A percentile compares a stretch with the other conserved stretches of the same genome.
phyloP scores from a whole-genome alignment of 2,113 vertebrate species.

The Myotis lucifugus region DNA sequence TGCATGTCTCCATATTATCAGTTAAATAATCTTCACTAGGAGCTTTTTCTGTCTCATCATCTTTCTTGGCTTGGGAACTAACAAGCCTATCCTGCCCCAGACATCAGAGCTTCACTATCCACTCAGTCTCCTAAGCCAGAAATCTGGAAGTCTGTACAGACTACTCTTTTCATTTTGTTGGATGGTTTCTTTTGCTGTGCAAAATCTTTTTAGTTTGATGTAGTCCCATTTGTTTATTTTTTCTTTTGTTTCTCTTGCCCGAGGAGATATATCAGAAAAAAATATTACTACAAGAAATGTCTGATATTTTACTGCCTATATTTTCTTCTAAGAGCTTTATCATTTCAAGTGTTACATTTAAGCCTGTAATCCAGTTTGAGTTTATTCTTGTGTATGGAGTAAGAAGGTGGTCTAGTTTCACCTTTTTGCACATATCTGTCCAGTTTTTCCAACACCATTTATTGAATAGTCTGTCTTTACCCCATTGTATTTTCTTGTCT shows the following conservation, averaged over 20 bases:
- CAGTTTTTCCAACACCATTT: background rate
- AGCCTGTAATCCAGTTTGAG: background rate
- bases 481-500: background rate
- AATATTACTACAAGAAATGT: background rate
- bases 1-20: background rate
- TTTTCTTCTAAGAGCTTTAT: background rate
- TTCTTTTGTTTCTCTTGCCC: background rate
- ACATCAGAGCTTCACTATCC: background rate
- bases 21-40: background rate
- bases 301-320: background rate
- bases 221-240: background rate
- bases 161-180: background rate
- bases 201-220: no score
- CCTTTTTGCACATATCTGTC: background rate
- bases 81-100: background rate
- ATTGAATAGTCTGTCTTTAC: background rate
- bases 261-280: background rate
- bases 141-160: background rate
- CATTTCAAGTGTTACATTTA: background rate
- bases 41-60: background rate
- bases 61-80: constrained; percentile 58
- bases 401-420: background rate
- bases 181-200: background rate
- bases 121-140: background rate
- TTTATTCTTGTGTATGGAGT: background rate